Base-by-base conservation (phyloP, 2,888 invertebrate species). In the Tetropium fuscum region DNA sequence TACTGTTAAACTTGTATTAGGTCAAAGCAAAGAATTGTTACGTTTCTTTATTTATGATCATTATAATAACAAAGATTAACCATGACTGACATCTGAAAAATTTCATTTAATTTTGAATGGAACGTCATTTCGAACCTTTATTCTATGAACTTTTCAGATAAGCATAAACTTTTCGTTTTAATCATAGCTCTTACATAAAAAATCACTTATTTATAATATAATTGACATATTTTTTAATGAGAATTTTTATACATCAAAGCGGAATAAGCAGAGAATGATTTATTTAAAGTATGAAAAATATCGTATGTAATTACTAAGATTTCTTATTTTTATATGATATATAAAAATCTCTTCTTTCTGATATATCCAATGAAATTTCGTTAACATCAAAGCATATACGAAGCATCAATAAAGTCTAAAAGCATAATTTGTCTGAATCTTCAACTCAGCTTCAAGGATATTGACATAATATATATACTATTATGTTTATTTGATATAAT, bases 341-440 rank as follows among this genome's bases (percentile, higher is more conserved):
- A 43, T 43, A 22, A 22, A 44, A 27, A 22, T 44, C 44, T 11
- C 22, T 41, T 13, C 11, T 15, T 16, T 7, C n/a, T 6, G 8
- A 13, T 22, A 13, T 1, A 3, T 3, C 25, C 16, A 16, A 44
- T 13, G 16, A 27, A 27, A 15, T 11, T 43, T 44, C 15, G 8
- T 27, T 16, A 22, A 44, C 44, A 44, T 44, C 44, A 44, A 44
- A 44, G 15, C 16, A 27, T 44, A 44, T 16, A 27, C 44, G 27
- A 44, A 44, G 27, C 44, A 44, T 44, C 16, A 44, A 44, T 44
- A 44, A 44, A 15, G 25, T 41, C 27, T 44, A 44, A 44, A 44
- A 44, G 10, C 27, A 15, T 16, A 3, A 27, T 27, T 44, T 15
- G 4, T 22, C 16, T 15, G 16, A 44, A 41, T n/a, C n/a, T n/a